These are phyloP conservation scores for Drosophila neutralis DNA, from an alignment of 2,888 invertebrate species.

Conservation along the genomic window DNA sequence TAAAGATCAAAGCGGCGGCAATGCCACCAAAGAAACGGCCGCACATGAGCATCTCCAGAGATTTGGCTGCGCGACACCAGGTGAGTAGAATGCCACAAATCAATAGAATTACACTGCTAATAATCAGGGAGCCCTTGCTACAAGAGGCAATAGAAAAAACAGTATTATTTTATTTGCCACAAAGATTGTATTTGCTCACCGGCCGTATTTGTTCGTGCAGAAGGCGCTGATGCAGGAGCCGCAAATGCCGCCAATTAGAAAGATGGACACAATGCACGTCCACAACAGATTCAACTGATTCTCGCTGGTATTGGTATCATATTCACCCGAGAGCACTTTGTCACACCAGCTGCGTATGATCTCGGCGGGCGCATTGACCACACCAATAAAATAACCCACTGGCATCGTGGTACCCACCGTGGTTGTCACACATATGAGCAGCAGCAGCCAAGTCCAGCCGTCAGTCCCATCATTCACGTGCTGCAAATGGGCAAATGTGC, in stretches of 20 bases:
- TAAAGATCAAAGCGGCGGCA: constrained; percentile 91
- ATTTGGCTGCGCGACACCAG: constrained; percentile 87
- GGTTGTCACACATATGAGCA: constrained; percentile 89
- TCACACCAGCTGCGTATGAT: constrained; percentile 90
- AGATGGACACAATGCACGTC: constrained; percentile 94
- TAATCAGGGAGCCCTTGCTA: constrained; percentile 87
- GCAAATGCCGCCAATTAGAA: constrained; percentile 93
- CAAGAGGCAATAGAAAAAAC: neutral
- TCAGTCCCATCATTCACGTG: constrained; percentile 42
- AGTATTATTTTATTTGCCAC: too few species aligned
- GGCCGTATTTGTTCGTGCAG: constrained; percentile 89
- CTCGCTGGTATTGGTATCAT: constrained; percentile 85
- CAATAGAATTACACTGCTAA: constrained; percentile 89
- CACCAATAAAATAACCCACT: constrained; percentile 93
- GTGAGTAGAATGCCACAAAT: constrained; percentile 89
- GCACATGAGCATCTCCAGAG: constrained; percentile 91
- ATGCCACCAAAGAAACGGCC: constrained; percentile 92
- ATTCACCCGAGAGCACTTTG: constrained; percentile 87
- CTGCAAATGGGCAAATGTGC: constrained; percentile 30
- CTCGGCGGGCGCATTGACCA: constrained; percentile 91
- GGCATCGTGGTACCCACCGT: constrained; percentile 91
- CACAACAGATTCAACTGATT: constrained; percentile 88
- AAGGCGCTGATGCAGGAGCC: constrained; percentile 93
- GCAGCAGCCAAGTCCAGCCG: constrained; percentile 84
- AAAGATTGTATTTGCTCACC: constrained; percentile 81